phyloP scores from a whole-genome alignment of 2,797 vertebrate genomes.

The Moxostoma hubbsi region DNA sequence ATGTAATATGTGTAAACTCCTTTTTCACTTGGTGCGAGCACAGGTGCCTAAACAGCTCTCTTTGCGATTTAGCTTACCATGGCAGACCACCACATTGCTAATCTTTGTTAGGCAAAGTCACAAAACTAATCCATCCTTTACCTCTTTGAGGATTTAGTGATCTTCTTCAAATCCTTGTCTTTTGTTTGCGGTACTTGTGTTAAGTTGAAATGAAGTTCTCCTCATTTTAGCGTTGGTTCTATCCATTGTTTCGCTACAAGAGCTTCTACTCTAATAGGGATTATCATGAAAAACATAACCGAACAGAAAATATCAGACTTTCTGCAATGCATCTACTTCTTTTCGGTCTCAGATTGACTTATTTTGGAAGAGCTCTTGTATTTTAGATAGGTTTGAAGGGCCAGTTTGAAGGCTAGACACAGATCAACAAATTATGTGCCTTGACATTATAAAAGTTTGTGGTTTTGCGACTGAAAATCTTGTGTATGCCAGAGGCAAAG shows the following conservation, averaged over 20 bases:
- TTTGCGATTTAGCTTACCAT: constrained; percentile 66
- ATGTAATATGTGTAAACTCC: neutral
- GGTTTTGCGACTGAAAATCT: constrained; percentile 72
- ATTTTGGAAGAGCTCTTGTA: too few relatives aligned
- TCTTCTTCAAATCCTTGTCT: constrained; percentile 54
- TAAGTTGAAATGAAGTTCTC: constrained; percentile 49
- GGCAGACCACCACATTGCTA: constrained; percentile 57
- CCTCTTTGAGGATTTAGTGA: constrained; percentile 49
- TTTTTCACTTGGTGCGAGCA: constrained; percentile 61
- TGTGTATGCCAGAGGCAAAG: constrained; percentile 9
- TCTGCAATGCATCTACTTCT: too few relatives aligned
- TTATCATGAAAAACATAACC: too few relatives aligned
- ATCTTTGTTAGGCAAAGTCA: constrained; percentile 59
- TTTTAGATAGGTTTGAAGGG: constrained; percentile 13
- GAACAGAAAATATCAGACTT: too few relatives aligned
- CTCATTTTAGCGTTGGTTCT: constrained; percentile 30
- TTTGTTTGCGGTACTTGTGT: constrained; percentile 34
- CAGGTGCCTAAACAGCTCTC: constrained; percentile 62
- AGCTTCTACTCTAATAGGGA: too few relatives aligned
- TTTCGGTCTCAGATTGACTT: too few relatives aligned
- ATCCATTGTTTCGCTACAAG: neutral
- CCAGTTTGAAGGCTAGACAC: constrained; percentile 24
- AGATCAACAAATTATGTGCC: constrained; percentile 33
- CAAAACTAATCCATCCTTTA: constrained; percentile 54
- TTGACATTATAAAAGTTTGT: constrained; percentile 64